Evolutionary conservation across 2,888 invertebrate genomes (phyloP).

Genomic region (Sycophila texana): DNA sequence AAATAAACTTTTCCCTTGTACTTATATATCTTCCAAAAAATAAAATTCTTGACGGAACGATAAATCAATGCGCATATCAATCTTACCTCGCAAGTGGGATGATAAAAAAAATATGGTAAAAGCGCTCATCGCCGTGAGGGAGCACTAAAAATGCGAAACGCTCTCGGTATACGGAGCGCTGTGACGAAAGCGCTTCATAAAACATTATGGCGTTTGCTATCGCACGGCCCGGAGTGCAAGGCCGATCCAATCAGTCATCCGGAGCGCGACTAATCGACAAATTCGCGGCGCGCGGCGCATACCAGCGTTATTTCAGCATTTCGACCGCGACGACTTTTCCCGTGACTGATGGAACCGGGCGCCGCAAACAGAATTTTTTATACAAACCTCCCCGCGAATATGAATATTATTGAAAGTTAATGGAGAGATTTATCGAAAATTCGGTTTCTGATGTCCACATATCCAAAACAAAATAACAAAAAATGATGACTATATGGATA

Average conservation of each 20-base stretch:
- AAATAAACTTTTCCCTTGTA: too few relatives aligned
- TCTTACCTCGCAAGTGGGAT: not conserved
- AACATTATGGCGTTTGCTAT: constrained; percentile 2
- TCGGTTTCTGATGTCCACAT: too few relatives aligned
- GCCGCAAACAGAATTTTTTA: not conserved
- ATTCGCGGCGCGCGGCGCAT: constrained; percentile 1
- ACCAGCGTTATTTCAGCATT: not conserved
- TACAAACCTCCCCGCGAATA: too few relatives aligned
- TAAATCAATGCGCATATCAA: not conserved
- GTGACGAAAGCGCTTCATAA: constrained; percentile 23
- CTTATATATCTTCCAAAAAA: not conserved
- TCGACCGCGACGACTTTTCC: not conserved
- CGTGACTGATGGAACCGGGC: not conserved
- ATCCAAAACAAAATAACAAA: too few relatives aligned
- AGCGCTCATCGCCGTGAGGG: not conserved
- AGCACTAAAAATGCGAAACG: not conserved
- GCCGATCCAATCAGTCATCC: constrained; percentile 47
- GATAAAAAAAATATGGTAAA: not conserved
- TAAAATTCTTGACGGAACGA: not conserved
- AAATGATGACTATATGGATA: too few relatives aligned
- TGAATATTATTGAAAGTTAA: too few relatives aligned
- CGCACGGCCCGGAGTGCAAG: constrained; percentile 22
- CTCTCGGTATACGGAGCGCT: not conserved
- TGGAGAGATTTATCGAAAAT: too few relatives aligned
- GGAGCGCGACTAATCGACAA: constrained; percentile 44